A percentile compares a stretch with the other conserved stretches of the same genome.
These are phyloP conservation scores for Jacana jacana DNA, from an alignment of 2,113 vertebrate genomes.

Conservation along the genomic window DNA sequence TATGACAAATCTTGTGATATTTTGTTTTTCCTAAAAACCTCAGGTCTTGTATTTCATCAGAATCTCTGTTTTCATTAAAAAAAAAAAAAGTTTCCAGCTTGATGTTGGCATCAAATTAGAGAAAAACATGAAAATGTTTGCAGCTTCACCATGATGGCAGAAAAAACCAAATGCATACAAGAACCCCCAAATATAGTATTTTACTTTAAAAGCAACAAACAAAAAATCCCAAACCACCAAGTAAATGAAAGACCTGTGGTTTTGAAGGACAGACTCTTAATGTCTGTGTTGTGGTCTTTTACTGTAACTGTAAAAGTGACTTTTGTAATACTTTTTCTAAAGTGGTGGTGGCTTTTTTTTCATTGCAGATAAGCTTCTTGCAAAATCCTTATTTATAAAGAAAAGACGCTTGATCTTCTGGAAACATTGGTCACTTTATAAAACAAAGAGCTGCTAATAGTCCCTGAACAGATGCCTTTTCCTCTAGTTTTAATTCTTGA, in stretches of 20 bases:
- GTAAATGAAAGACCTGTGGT: conserved; percentile 59
- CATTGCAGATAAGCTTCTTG: conserved; percentile 49
- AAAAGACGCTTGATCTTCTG: conserved; percentile 18
- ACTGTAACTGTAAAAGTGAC: conserved; percentile 60
- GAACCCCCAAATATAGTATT: conserved; percentile 39
- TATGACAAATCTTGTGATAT: conserved; percentile 46
- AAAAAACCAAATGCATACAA: conserved; percentile 9
- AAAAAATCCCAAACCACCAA: conserved; percentile 36
- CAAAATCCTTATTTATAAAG: conserved; percentile 36
- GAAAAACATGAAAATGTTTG: conserved; percentile 45
- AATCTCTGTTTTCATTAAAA: conserved; percentile 5
- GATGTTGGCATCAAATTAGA: conserved; percentile 51
- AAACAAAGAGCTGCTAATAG: conserved; percentile 26
- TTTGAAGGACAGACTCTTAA: conserved; percentile 47
- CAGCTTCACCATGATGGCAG: conserved; percentile 25
- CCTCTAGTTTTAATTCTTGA: not conserved
- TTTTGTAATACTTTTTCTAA: conserved; percentile 53
- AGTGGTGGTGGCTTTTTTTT: not conserved
- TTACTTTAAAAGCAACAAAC: conserved; percentile 56
- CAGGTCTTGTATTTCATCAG: conserved; percentile 57
- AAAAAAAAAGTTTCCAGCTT: not conserved
- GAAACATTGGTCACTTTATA: conserved; percentile 12
- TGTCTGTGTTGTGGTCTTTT: conserved; percentile 55
- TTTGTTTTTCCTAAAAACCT: conserved; percentile 59
- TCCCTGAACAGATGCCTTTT: conserved; percentile 20